Evolutionary conservation across 1,140 invertebrate species (phyloP), one percentile per base, ranked within the genome.

Genomic region (Teleogryllus occipitalis): DNA sequence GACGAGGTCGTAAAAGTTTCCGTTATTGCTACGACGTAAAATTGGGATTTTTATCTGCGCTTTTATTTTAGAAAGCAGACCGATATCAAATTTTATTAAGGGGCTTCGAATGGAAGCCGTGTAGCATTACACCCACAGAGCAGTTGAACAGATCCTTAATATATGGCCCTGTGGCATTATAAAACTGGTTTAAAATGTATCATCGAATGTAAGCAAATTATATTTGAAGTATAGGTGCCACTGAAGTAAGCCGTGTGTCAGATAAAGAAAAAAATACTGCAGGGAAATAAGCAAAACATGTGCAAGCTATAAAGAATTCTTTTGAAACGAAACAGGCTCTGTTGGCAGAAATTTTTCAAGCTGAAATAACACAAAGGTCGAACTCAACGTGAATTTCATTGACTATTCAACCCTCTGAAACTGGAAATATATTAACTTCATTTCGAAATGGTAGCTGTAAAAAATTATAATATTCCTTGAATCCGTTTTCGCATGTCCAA

Each of bases 111-210:
- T 14, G 10, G 54, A 65, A 65, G 54, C 54, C 54, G 54, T 65
- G 54, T 65, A 14, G 18, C 0, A 18, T 14, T 65, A 65, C 54
- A 18, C 7, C 54, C 18, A 0, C 54, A 10, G 54, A 14, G 54
- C 10, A 7, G 54, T 18, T 65, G 54, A 65, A 65, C 54, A 18
- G 54, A 65, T 65, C 10, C 10, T 14, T 65, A 65, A 65, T 14
- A 65, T 65, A 65, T 18, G 54, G 54, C 18, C 54, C 18, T 14
- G 54, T 18, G 54, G 18, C 18, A 65, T 18, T 14, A 65, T 65
- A 65, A 65, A 65, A 65, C 54, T 10, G 54, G 54, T 65, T 65
- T 65, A 65, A 65, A 65, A 65, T 65, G 54, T 65, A 65, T 65
- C 54, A 18, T 10, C 54, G 18, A 65, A 18, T 65, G 18, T 7